phyloP scores from a whole-genome alignment of 2,888 invertebrate genomes.

The Toxonevra muliebris region DNA sequence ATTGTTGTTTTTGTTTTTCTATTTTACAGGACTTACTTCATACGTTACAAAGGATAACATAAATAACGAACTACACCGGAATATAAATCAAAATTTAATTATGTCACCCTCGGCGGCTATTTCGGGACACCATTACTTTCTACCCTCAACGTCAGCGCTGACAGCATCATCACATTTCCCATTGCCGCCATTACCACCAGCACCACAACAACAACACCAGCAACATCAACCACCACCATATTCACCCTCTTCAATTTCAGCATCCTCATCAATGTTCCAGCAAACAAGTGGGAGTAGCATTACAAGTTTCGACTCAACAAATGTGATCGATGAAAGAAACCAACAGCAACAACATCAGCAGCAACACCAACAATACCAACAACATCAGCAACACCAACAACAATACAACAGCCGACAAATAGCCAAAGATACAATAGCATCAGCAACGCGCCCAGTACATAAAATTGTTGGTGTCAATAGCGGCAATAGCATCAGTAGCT shows the following conservation, averaged over 20 bases:
- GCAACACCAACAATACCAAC: conserved; percentile 34
- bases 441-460: conserved; percentile 44
- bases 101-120: conserved; percentile 51
- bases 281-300: conserved; percentile 52
- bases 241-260: conserved; percentile 25
- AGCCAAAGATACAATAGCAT: conserved; percentile 55
- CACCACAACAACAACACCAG: background rate
- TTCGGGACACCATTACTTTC: conserved; percentile 36
- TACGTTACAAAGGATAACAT: conserved; percentile 47
- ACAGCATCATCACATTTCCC: conserved; percentile 25
- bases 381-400: conserved; percentile 43
- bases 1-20: background rate
- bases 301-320: conserved; percentile 57
- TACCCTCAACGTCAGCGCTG: conserved; percentile 31
- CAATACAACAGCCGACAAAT: conserved; percentile 45
- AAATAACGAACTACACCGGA: conserved; percentile 52
- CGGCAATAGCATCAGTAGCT: conserved; percentile 41
- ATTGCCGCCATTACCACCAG: conserved; percentile 27
- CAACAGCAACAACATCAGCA: conserved; percentile 42
- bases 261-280: conserved; percentile 34
- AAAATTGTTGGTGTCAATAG: conserved; percentile 36
- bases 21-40: conserved; percentile 47
- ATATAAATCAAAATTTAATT: conserved; percentile 64
- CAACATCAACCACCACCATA: conserved; percentile 14
- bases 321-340: conserved; percentile 55